Evolutionary conservation across 2,113 vertebrate genomes (phyloP).

Genomic region (Thomomys bottae): DNA sequence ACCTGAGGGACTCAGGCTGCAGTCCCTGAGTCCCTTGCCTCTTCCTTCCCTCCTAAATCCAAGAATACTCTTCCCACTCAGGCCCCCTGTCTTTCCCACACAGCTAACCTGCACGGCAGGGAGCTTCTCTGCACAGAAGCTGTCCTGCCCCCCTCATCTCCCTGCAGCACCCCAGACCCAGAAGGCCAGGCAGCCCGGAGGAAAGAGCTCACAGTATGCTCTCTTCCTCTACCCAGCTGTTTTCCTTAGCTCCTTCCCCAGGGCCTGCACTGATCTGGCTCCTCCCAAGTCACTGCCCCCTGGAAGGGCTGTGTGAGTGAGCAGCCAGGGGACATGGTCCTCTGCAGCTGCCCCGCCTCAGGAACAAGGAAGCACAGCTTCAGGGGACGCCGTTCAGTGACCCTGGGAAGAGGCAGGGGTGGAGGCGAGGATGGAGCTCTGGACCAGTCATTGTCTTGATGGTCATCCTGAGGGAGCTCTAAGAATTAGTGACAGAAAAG

Average conservation of each 20-base stretch:
- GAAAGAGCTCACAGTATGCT: accelerated
- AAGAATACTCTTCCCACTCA: accelerated
- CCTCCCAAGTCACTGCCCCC: background rate
- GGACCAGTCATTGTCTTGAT: background rate
- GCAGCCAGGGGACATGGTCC: background rate
- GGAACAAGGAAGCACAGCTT: background rate
- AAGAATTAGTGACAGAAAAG: background rate
- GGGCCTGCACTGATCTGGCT: accelerated
- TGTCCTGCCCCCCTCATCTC: accelerated
- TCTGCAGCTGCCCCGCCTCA: background rate
- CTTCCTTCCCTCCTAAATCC: background rate
- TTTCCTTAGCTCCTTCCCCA: background rate
- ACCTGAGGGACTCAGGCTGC: no score
- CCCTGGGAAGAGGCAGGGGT: background rate
- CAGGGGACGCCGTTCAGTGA: no score
- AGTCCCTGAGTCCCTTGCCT: accelerated
- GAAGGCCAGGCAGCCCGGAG: accelerated
- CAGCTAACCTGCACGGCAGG: accelerated
- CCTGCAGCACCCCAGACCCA: no score
- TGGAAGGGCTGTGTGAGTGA: no score
- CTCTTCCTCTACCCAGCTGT: background rate
- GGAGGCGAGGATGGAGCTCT: background rate
- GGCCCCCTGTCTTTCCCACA: background rate
- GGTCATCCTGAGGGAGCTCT: background rate
- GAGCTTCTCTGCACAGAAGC: background rate